phyloP scores from a whole-genome alignment of 2,113 vertebrate genomes.

The Lamprologus callipterus region DNA sequence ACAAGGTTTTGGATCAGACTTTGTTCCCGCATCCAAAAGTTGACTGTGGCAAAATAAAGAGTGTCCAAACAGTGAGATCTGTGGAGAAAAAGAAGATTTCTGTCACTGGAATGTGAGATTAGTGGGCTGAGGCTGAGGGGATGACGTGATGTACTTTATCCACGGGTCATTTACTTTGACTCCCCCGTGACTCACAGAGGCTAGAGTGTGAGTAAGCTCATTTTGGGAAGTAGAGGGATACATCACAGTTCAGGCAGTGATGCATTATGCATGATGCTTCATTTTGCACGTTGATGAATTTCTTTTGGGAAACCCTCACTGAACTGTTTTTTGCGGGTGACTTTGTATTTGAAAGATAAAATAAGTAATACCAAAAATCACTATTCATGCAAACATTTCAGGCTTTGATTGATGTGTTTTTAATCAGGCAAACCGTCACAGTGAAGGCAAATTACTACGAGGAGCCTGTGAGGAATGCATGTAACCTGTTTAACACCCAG shows the following conservation, averaged over 20 bases:
- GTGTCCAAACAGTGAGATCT: background rate
- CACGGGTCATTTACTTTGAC: constrained; percentile 46
- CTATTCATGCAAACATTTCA: background rate
- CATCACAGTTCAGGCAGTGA: constrained; percentile 19
- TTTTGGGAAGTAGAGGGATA: constrained; percentile 20
- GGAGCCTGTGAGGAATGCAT: background rate
- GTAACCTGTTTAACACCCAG: background rate
- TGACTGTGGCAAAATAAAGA: background rate
- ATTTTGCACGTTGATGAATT: constrained; percentile 21
- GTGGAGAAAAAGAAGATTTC: background rate
- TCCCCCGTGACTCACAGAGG: constrained; percentile 32
- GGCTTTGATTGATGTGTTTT: background rate
- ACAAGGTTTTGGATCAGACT: background rate
- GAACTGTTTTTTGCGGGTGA: background rate
- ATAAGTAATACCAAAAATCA: background rate
- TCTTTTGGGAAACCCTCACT: background rate
- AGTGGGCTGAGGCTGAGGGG: background rate
- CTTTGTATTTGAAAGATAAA: background rate
- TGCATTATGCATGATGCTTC: constrained; percentile 12
- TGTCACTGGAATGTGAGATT: constrained; percentile 6
- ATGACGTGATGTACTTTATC: constrained; percentile 41
- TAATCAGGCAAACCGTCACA: background rate
- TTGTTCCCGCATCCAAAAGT: background rate
- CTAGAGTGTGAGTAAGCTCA: constrained; percentile 35
- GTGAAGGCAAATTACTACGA: background rate